A percentile compares a stretch with the other conserved stretches of the same genome.
Conservation (phyloP, 2,888 invertebrate species). For the Ophonus ardosiacus region DNA sequence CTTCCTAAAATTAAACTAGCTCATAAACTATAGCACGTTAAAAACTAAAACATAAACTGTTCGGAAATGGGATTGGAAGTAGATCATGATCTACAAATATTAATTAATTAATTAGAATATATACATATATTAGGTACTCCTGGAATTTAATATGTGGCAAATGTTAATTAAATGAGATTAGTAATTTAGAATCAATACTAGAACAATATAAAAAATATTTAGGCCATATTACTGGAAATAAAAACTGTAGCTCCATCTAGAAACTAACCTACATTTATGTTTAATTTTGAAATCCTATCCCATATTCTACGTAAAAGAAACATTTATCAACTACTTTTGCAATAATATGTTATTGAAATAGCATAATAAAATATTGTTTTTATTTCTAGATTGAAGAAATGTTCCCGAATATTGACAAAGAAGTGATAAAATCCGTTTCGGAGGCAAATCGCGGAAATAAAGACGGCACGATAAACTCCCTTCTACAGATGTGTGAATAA, state of each 20-base stretch:
- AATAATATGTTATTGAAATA: background rate
- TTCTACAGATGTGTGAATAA: constrained; percentile 92
- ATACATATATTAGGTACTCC: no score
- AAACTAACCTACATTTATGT: no score
- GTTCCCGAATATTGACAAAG: constrained; percentile 96
- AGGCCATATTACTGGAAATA: no score
- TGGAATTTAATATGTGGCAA: no score
- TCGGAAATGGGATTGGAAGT: background rate
- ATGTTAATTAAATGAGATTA: no score
- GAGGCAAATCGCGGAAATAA: constrained; percentile 94
- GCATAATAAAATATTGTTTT: background rate
- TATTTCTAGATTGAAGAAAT: constrained; percentile 89
- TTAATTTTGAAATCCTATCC: background rate
- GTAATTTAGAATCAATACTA: no score
- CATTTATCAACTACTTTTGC: background rate
- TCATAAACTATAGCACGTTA: no score
- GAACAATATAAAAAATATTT: no score
- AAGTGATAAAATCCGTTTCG: constrained; percentile 93
- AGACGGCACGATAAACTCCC: constrained; percentile 92
- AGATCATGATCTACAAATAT: background rate
- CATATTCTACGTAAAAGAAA: background rate
- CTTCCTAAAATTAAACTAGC: no score
- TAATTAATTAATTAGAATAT: background rate
- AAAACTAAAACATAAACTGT: no score
- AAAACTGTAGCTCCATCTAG: no score